Evolutionary conservation across 2,888 invertebrate genomes (phyloP), one percentile per base, ranked within the genome.

Genomic region (Arenicola marina): DNA sequence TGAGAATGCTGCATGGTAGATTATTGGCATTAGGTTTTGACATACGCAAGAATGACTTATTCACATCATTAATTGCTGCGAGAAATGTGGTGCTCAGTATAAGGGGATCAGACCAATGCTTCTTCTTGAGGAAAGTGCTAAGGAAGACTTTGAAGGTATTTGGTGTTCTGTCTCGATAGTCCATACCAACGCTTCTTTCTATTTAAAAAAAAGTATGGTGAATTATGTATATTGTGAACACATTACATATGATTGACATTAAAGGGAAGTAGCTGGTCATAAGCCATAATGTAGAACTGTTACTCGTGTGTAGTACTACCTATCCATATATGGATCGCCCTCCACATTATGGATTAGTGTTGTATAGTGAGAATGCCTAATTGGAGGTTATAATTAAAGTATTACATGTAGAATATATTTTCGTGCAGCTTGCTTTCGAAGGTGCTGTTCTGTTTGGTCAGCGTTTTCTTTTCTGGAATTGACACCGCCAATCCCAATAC

Each of bases 31-130:
- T 92, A 46, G 92, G 92, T 0, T 92, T 93, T 76, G 77, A 86
- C 43, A 82, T 93, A 51, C 78, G 87, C 1, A 84, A 84, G 62
- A 83, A 87, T 1, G 91, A 92, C 79, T 90, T 93, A 56, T 89
- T 89, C 76, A 91, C 91, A 66, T 92, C 92, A 0, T 83, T 93
- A 44, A 88, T 87, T 60, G 91, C 92, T 4, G 90, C 92, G 0
- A 85, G 87, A 56, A 83, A 86, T 56, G 84, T 88, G 54, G 86
- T 92, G 2, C 79, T 85, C 32, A 43, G 56, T 74, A n/a, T n/a
- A 83, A 71, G 56, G 84, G 87, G 48, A 78, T 91, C 4, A 88
- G 89, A 76, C 92, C 93, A 0, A 84, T 89, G 78, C 85, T 92
- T 59, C 80, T 93, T 62, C 80, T 93, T 18, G 89, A 91, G 67